Evolutionary conservation across 2,888 invertebrate species (phyloP), one percentile per base, ranked within the genome.

Genomic region (Tenthredo mesomela): DNA sequence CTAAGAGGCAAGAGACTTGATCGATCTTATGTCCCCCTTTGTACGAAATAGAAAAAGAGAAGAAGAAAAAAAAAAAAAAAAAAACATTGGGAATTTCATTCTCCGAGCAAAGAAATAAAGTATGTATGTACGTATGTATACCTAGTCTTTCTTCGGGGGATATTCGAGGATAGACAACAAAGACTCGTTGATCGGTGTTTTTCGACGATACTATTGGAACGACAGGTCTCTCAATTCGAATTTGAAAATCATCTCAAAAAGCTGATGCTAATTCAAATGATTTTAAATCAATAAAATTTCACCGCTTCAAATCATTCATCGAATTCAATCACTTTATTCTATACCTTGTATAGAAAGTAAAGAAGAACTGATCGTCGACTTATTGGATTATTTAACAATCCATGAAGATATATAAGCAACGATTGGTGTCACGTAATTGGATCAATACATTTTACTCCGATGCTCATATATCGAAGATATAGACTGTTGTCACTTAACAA

Each of bases 51-150:
- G 29, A 77, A 54, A 29, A 50, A 29, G 50, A 18, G 33, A 29
- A n/a, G n/a, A n/a, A n/a, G n/a, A n/a, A n/a, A n/a, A n/a, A n/a
- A n/a, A n/a, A n/a, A n/a, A 47, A 47, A 77, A 25, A 29, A 29
- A 29, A 50, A 50, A 77, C 7, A 77, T 50, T 54, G 54, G 10
- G 54, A 29, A 77, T 77, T 77, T 50, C 54, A 77, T 77, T 77
- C 54, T 54, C 77, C n/a, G 47, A n/a, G 77, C 54, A 54, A 77
- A 29, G 47, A 50, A 77, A 77, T 77, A 50, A 4, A 54, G 50
- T 77, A 50, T 29, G 73, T 75, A 47, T 33, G n/a, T 10, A 9
- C n/a, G 50, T 77, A 47, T 29, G 75, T 75, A 47, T 18, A 37
- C 25, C 10, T 10, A 21, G 29, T 29, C 4, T 65, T 15, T 21